These are phyloP conservation scores for Edolisoma coerulescens DNA, from an alignment of 2,113 vertebrate genomes.

Conservation along the genomic window DNA sequence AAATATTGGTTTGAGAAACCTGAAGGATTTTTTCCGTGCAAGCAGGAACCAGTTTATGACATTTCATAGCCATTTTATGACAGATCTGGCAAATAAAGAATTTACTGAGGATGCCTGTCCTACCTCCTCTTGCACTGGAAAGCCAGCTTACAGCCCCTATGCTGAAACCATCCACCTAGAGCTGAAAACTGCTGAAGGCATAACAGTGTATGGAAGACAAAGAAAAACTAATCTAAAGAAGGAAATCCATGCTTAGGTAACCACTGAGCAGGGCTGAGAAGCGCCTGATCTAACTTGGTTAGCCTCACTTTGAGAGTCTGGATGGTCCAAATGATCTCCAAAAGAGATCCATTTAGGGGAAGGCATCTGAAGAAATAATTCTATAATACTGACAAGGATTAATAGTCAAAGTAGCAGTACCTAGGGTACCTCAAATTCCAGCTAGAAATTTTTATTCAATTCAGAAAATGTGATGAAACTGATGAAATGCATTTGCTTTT, in stretches of 20 bases:
- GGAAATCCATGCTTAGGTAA: not conserved
- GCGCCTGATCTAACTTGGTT: not conserved
- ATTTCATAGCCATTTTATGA: not conserved
- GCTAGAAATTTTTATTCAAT: not conserved
- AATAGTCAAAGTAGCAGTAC: not conserved
- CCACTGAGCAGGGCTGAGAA: not conserved
- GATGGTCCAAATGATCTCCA: not conserved
- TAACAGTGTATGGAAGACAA: not conserved
- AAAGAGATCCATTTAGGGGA: not conserved
- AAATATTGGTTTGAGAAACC: not conserved
- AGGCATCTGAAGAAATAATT: not conserved
- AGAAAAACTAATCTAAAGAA: not conserved
- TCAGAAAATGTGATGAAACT: not conserved
- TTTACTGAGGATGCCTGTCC: not conserved
- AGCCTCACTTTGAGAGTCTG: not conserved
- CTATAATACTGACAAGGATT: not conserved
- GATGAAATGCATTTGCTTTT: not conserved
- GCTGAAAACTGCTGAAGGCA: not conserved
- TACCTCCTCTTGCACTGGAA: not conserved
- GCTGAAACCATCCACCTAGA: not conserved
- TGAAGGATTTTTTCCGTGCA: not conserved
- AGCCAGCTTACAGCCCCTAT: not conserved
- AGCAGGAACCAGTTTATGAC: not conserved
- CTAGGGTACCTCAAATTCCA: not conserved
- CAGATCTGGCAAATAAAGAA: not conserved